These are phyloP conservation scores for Mobula birostris DNA, from an alignment of 2,113 vertebrate genomes.

Conservation along the genomic window DNA sequence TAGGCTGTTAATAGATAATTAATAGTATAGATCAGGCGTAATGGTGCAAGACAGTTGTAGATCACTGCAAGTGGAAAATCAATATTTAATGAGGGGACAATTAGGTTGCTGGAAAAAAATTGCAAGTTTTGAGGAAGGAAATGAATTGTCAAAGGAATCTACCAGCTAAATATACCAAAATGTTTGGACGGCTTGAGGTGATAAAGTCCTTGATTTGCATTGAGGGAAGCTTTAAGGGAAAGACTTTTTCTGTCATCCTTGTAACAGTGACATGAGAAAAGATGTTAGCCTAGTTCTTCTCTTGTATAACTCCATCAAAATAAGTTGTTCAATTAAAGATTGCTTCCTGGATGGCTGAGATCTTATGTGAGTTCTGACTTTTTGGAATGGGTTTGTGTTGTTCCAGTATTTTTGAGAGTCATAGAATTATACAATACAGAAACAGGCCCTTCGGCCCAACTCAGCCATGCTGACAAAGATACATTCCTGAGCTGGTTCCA, in stretches of 20 bases:
- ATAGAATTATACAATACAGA: too few species aligned
- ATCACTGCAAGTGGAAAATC: constrained; percentile 28
- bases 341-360: too few species aligned
- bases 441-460: too few species aligned
- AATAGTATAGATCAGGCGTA: constrained; percentile 27
- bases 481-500: too few species aligned
- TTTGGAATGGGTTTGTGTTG: too few species aligned
- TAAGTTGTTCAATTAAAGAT: too few species aligned
- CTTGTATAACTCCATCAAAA: too few species aligned
- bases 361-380: too few species aligned
- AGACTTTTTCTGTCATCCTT: not conserved
- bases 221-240: not conserved
- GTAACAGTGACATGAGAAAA: not conserved
- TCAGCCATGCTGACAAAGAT: too few species aligned
- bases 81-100: constrained; percentile 35
- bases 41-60: constrained; percentile 15
- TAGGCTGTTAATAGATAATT: constrained; percentile 29
- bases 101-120: not conserved
- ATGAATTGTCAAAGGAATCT: not conserved
- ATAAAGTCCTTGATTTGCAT: not conserved
- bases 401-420: too few species aligned
- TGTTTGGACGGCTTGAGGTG: not conserved
- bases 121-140: not conserved
- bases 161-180: not conserved
- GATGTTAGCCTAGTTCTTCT: too few species aligned